phyloP scores from a whole-genome alignment of 2,797 vertebrate genomes.

The Lates japonicus region DNA sequence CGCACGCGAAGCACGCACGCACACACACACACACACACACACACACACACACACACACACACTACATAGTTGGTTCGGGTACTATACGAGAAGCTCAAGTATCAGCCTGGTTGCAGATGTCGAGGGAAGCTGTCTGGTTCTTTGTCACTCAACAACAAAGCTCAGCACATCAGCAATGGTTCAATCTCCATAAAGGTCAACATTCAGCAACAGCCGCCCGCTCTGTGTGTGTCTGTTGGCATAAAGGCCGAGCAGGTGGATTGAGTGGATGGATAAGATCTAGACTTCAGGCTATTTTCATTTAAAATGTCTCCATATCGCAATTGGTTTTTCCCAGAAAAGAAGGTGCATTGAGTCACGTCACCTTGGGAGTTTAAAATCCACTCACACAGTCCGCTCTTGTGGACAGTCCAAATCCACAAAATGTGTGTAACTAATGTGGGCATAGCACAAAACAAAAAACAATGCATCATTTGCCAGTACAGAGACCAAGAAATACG shows the following conservation, averaged over 20 bases:
- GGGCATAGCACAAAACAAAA: constrained; percentile 5
- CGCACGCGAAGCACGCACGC: too few species aligned
- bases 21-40: constrained; percentile 21
- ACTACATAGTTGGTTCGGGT: constrained; percentile 23
- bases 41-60: too few species aligned
- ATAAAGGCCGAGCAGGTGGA: constrained; percentile 18
- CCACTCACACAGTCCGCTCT: not conserved
- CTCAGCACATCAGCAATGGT: constrained; percentile 28
- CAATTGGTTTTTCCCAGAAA: constrained; percentile 24
- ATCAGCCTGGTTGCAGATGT: constrained; percentile 31
- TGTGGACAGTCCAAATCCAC: too few species aligned
- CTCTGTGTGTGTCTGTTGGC: not conserved
- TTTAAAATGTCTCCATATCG: constrained; percentile 30
- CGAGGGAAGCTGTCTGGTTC: constrained; percentile 4
- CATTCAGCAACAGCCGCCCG: constrained; percentile 25
- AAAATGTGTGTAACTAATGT: not conserved
- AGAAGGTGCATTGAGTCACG: not conserved
- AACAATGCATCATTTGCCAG: not conserved
- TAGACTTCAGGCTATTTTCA: constrained; percentile 26
- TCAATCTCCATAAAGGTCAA: constrained; percentile 65
- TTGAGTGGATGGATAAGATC: constrained; percentile 27
- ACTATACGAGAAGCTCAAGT: constrained; percentile 19
- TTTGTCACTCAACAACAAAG: constrained; percentile 46
- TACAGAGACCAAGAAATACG: constrained; percentile 1
- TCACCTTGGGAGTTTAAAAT: not conserved